These are phyloP conservation scores for Rhamphomyia laevipes DNA, from an alignment of 2,888 invertebrate genomes.

Conservation along the genomic window DNA sequence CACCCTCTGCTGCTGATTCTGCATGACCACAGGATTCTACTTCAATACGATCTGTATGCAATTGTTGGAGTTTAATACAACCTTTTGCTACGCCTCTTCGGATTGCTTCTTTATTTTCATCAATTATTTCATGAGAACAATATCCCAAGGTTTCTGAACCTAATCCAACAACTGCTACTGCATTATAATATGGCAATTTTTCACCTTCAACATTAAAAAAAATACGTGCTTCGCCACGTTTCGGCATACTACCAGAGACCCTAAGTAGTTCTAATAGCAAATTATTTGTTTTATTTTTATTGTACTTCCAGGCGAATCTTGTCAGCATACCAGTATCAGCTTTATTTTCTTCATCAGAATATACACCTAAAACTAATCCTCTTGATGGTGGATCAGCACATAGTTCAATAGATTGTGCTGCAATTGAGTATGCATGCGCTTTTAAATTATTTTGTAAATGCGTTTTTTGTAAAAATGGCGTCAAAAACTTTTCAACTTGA, in stretches of 20 bases:
- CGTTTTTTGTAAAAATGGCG: too few species aligned
- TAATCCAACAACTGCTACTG: constrained; percentile 60
- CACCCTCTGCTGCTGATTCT: constrained; percentile 70
- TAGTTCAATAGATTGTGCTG: constrained; percentile 21
- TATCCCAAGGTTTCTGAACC: constrained; percentile 56
- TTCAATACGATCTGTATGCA: constrained; percentile 45
- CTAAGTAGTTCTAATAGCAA: constrained; percentile 44
- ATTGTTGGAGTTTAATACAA: constrained; percentile 42
- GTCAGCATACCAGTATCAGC: constrained; percentile 47
- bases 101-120: constrained; percentile 64
- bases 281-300: constrained; percentile 39
- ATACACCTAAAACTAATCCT: constrained; percentile 51
- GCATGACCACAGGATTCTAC: constrained; percentile 64
- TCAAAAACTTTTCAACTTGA: too few species aligned
- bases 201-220: constrained; percentile 51
- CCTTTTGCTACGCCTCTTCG: constrained; percentile 55
- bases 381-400: constrained; percentile 30
- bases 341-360: constrained; percentile 45
- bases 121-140: constrained; percentile 54
- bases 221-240: constrained; percentile 44
- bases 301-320: constrained; percentile 47
- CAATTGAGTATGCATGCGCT: too few species aligned
- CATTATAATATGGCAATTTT: constrained; percentile 40
- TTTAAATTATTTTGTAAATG: too few species aligned
- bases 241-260: constrained; percentile 41